Evolutionary conservation across 1,140 invertebrate species (phyloP).

Genomic region (Leguminivora glycinivorella): DNA sequence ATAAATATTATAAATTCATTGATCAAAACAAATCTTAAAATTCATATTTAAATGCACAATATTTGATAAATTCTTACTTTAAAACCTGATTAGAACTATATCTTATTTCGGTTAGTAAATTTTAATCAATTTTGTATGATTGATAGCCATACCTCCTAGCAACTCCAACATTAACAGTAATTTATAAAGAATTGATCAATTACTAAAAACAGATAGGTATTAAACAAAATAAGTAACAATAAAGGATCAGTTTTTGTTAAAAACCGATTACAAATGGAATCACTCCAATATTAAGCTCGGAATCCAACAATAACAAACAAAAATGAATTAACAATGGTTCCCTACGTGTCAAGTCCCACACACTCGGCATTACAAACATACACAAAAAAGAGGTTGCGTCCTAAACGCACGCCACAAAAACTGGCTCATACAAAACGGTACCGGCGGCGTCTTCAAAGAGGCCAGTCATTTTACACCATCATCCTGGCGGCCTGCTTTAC

Average conservation of each 20-base stretch:
- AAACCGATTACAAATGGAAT: slow-evolving; percentile 43
- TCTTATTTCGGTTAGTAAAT: not conserved
- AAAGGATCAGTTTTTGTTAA: not conserved
- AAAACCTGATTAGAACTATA: not conserved
- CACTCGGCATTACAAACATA: slow-evolving; percentile 73
- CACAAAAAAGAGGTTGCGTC: slow-evolving; percentile 69
- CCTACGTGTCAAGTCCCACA: slow-evolving; percentile 75
- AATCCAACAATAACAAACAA: slow-evolving; percentile 67
- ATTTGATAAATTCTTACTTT: not conserved
- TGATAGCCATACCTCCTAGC: not conserved
- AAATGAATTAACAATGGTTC: slow-evolving; percentile 68
- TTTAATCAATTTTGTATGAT: not conserved
- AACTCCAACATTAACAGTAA: not conserved
- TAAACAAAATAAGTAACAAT: not conserved
- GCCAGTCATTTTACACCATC: slow-evolving; percentile 71
- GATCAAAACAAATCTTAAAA: not conserved
- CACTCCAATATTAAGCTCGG: slow-evolving; percentile 48
- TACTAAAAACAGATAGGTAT: not conserved
- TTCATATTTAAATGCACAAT: not conserved
- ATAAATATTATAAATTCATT: not conserved
- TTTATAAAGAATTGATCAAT: not conserved
- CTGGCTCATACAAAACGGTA: slow-evolving; percentile 64
- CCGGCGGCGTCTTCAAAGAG: slow-evolving; percentile 66
- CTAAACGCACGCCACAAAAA: slow-evolving; percentile 69
- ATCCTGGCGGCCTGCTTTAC: slow-evolving; percentile 52